A percentile compares a stretch with the other conserved stretches of the same genome.
Evolutionary conservation across 2,113 vertebrate species (phyloP).

Genomic region (Oxygymnocypris stewartii): DNA sequence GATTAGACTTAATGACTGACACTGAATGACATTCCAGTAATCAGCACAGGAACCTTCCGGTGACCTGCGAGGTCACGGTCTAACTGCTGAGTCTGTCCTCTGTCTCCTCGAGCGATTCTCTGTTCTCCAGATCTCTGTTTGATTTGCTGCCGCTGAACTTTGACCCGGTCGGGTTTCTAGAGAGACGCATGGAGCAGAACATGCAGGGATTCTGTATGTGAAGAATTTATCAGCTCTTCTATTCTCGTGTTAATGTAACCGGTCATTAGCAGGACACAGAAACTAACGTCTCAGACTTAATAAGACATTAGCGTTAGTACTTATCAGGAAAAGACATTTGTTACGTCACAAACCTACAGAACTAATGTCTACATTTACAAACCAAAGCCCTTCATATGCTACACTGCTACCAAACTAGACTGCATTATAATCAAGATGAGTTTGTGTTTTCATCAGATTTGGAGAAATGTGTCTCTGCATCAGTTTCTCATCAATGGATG

Average conservation of each 20-base stretch:
- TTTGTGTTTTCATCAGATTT: no score
- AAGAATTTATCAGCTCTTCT: neutral
- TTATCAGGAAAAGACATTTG: no score
- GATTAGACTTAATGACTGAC: conserved; percentile 38
- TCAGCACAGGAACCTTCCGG: neutral
- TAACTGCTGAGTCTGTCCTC: conserved; percentile 12
- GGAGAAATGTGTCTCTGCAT: no score
- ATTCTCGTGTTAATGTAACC: neutral
- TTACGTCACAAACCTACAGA: no score
- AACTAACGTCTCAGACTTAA: neutral
- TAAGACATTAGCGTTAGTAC: neutral
- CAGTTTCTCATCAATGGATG: no score
- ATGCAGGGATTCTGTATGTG: neutral
- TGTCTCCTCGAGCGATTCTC: neutral
- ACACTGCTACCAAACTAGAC: neutral
- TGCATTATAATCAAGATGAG: neutral
- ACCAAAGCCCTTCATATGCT: neutral
- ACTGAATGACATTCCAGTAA: conserved; percentile 27
- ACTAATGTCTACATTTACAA: neutral
- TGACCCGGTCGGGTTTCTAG: neutral
- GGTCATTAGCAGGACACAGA: neutral
- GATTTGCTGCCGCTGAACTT: neutral
- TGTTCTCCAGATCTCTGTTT: neutral
- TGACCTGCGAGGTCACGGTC: neutral
- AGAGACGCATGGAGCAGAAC: neutral